These are phyloP conservation scores for Crotalus tigris DNA, from an alignment of 2,113 vertebrate species.

Conservation along the genomic window DNA sequence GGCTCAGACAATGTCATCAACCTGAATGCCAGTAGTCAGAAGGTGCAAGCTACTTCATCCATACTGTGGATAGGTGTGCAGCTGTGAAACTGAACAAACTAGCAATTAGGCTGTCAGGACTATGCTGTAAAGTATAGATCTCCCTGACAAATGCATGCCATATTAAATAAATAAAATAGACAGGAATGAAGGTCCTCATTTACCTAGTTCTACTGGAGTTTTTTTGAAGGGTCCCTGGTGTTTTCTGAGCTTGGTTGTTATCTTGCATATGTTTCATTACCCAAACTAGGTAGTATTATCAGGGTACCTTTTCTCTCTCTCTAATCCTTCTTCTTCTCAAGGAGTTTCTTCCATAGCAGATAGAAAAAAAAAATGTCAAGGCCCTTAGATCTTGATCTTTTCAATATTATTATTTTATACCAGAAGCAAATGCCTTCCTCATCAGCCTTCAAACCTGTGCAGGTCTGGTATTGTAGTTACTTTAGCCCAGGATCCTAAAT, in stretches of 20 bases:
- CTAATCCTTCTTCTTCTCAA: neutral
- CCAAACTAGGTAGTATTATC: neutral
- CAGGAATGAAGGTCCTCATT: neutral
- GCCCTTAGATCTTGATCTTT: neutral
- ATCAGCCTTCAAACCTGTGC: neutral
- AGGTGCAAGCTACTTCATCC: neutral
- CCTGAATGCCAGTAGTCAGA: neutral
- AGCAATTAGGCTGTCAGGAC: neutral
- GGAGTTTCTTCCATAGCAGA: neutral
- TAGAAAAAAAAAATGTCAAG: neutral
- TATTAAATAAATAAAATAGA: neutral
- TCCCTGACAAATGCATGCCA: neutral
- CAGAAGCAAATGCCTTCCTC: slow-evolving; percentile 44
- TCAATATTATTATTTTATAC: neutral
- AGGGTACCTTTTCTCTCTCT: neutral
- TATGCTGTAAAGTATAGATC: neutral
- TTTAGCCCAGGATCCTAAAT: slow-evolving; percentile 9
- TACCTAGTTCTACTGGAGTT: neutral
- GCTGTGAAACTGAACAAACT: neutral
- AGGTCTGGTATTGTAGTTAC: slow-evolving; percentile 11
- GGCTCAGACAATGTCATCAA: neutral
- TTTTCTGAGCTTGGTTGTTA: neutral
- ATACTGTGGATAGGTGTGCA: neutral
- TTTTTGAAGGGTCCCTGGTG: neutral
- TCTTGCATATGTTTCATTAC: neutral